These are phyloP conservation scores for Eurois occulta DNA, from an alignment of 2,888 invertebrate genomes.

Conservation along the genomic window DNA sequence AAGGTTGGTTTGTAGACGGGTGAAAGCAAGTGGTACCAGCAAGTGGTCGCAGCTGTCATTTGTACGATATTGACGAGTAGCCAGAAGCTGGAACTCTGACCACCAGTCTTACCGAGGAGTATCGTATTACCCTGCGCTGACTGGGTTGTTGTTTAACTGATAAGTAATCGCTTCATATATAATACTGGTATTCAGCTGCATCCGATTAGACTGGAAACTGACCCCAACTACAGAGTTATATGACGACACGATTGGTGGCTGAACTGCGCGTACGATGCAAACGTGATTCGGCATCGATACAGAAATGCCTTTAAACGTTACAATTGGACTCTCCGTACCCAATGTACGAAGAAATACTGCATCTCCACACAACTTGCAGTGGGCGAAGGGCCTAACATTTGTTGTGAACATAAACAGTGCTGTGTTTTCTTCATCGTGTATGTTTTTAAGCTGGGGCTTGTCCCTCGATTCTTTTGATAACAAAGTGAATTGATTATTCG, in stretches of 20 bases:
- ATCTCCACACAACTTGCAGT: background rate
- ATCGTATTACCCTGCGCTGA: no score
- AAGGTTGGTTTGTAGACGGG: background rate
- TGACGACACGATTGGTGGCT: no score
- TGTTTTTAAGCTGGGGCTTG: slow-evolving; percentile 2
- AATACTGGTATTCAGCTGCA: no score
- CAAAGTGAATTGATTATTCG: slow-evolving; percentile 27
- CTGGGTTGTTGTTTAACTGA: no score
- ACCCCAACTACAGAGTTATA: no score
- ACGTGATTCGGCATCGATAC: background rate
- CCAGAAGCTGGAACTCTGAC: background rate
- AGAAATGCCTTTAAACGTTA: background rate
- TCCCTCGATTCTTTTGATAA: slow-evolving; percentile 3
- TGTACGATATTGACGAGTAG: background rate
- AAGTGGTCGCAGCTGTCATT: background rate
- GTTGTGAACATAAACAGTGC: slow-evolving; percentile 22
- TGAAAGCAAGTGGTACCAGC: background rate
- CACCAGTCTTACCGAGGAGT: no score
- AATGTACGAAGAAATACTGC: background rate
- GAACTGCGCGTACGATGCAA: no score
- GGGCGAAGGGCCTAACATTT: slow-evolving; percentile 15
- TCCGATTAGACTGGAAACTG: no score
- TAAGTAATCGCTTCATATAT: no score
- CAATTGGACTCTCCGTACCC: background rate
- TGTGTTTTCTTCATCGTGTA: background rate